Evolutionary conservation across 1,140 invertebrate genomes (phyloP), one percentile per base, ranked within the genome.

Genomic region (Colletes gigas): DNA sequence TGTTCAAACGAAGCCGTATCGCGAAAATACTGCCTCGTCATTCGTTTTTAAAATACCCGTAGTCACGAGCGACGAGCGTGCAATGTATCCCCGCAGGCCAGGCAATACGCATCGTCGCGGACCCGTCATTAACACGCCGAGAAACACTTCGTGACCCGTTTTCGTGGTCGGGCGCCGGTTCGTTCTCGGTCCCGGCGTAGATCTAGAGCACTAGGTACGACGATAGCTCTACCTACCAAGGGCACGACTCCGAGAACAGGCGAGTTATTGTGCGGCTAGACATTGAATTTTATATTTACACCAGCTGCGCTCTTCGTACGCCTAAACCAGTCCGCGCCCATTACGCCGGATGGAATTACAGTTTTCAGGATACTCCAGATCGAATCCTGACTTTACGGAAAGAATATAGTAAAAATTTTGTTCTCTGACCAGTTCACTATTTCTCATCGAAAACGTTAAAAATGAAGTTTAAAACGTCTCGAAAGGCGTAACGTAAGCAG

Each of bases 21-120:
- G 89, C 87, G 88, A 90, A 91, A 91, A 91, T 89, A 90, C 86
- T 82, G 87, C 79, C 83, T 77, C 84, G 89, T 88, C 89, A 83
- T 83, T 78, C 87, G 84, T 90, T 90, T 90, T 90, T 88, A 88
- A 91, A 88, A 90, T 90, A 89, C 70, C 63, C 83, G 74, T 3
- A 60, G 74, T 81, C 63, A 76, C 75, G 65, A 79, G 52, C 52
- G 19, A 54, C 65, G 66, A 30, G 14, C 41, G 57, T 39, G 63
- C 47, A 30, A 69, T 47, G 67, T 21, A 7, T 21, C 47, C 19
- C 9, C n/a, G n/a, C n/a, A n/a, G n/a, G 47, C n/a, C 14, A 39
- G 44, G 12, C 41, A 30, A 30, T 30, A 44, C 41, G 67, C 81
- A 69, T 39, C 54, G 65, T 30, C 44, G 39, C 21, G 5, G 7